These are phyloP conservation scores for Macaria liturata DNA, from an alignment of 2,888 invertebrate species.

Conservation along the genomic window DNA sequence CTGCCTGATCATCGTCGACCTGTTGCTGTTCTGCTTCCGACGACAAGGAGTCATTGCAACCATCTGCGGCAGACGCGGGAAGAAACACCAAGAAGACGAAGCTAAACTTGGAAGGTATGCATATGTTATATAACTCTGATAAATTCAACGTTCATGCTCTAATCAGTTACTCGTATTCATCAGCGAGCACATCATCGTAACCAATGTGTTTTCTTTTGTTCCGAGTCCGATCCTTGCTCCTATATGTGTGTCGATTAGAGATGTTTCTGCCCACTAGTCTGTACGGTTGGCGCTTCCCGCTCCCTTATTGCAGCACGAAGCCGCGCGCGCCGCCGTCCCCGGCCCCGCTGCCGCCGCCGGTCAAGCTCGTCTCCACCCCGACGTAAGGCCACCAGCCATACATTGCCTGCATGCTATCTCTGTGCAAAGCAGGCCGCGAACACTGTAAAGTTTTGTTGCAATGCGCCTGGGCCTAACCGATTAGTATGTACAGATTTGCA, in stretches of 20 bases:
- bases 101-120: conserved; percentile 92
- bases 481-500: conserved; percentile 47
- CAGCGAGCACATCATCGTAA: conserved; percentile 61
- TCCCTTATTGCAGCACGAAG: conserved; percentile 97
- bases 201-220: conserved; percentile 44
- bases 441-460: conserved; percentile 21
- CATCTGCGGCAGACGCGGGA: conserved; percentile 86
- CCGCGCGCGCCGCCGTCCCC: conserved; percentile 91
- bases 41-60: conserved; percentile 87
- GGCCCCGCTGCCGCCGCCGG: conserved; percentile 90
- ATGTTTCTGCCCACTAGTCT: conserved; percentile 89
- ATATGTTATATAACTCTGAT: conserved; percentile 1
- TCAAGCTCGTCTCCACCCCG: conserved; percentile 89
- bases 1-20: conserved; percentile 92
- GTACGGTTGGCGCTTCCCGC: conserved; percentile 98
- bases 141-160: conserved; percentile 25
- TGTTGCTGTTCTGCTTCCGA: conserved; percentile 89
- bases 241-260: conserved; percentile 78
- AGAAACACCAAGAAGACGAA: conserved; percentile 90
- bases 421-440: conserved; percentile 65
- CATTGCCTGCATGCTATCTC: conserved; percentile 78
- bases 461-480: conserved; percentile 52
- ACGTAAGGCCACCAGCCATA: conserved; percentile 81
- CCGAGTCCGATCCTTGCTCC: conserved; percentile 32
- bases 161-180: conserved; percentile 38